Evolutionary conservation across 2,888 invertebrate genomes (phyloP).

Genomic region (Eristalis arbustorum): DNA sequence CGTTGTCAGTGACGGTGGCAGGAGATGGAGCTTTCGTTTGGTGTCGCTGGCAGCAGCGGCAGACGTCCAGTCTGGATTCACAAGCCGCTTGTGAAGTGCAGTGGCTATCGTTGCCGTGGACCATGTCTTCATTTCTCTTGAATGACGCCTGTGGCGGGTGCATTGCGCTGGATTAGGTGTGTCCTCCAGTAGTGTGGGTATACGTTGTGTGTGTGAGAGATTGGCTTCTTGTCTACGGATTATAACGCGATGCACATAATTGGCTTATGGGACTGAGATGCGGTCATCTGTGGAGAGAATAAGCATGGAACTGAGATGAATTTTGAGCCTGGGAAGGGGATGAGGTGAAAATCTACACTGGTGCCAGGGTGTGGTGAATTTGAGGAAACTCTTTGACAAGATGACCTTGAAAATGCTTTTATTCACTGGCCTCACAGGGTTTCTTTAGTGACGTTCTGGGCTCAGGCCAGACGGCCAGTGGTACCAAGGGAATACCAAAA

Average conservation of each 20-base stretch:
- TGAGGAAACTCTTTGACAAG: no score
- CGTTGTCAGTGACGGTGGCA: not conserved
- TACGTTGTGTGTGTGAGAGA: not conserved
- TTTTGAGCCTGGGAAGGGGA: not conserved
- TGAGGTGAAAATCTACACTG: no score
- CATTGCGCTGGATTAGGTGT: not conserved
- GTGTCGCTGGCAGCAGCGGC: conserved; percentile 46
- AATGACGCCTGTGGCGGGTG: not conserved
- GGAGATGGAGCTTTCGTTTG: conserved; percentile 18
- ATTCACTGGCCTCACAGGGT: no score
- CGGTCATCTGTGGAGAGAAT: not conserved
- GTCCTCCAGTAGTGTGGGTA: no score
- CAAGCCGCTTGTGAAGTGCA: not conserved
- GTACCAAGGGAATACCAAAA: no score
- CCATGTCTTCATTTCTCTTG: not conserved
- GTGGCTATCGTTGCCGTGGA: not conserved
- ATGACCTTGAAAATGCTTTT: no score
- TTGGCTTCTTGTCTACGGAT: not conserved
- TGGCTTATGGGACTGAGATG: not conserved
- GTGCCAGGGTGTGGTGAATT: no score
- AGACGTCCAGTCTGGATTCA: conserved; percentile 6
- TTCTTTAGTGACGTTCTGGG: no score
- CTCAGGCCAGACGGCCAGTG: no score
- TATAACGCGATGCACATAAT: not conserved
- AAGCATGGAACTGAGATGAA: no score